A percentile compares a stretch with the other conserved stretches of the same genome.
Evolutionary conservation across 1,140 invertebrate species (phyloP).

Genomic region (Chironomus tepperi): DNA sequence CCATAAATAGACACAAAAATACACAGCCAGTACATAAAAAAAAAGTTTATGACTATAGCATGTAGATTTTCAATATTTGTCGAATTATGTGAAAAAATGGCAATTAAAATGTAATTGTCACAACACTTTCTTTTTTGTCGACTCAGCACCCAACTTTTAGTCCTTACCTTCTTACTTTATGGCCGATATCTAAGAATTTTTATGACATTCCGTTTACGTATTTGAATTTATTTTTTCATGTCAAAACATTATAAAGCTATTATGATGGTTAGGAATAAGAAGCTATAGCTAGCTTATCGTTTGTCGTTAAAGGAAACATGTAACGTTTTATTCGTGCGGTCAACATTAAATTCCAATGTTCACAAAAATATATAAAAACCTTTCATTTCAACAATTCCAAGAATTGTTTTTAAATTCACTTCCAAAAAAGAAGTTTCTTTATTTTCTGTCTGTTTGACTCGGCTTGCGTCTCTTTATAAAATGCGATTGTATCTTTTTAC

Average conservation of each 20-base stretch:
- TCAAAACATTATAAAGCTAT: constrained; percentile 9
- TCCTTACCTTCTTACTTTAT: background rate
- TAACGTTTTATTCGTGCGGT: background rate
- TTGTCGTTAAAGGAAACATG: too few species aligned
- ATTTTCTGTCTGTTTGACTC: too few species aligned
- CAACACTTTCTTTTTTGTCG: background rate
- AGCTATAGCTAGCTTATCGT: too few species aligned
- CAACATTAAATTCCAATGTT: background rate
- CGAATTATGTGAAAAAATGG: constrained; percentile 10
- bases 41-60: background rate
- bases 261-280: background rate
- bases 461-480: too few species aligned
- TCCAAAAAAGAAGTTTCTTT: too few species aligned
- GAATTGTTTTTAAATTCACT: too few species aligned
- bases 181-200: background rate
- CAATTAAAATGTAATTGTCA: constrained; percentile 14
- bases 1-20: too few species aligned
- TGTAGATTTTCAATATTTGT: too few species aligned
- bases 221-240: constrained; percentile 9
- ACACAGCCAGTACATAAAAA: background rate
- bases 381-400: too few species aligned
- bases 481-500: too few species aligned
- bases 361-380: too few species aligned
- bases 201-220: constrained; percentile 7
- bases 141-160: too few species aligned